Evolutionary conservation across 2,797 vertebrate genomes (phyloP).

Genomic region (Myripristis jacobus): DNA sequence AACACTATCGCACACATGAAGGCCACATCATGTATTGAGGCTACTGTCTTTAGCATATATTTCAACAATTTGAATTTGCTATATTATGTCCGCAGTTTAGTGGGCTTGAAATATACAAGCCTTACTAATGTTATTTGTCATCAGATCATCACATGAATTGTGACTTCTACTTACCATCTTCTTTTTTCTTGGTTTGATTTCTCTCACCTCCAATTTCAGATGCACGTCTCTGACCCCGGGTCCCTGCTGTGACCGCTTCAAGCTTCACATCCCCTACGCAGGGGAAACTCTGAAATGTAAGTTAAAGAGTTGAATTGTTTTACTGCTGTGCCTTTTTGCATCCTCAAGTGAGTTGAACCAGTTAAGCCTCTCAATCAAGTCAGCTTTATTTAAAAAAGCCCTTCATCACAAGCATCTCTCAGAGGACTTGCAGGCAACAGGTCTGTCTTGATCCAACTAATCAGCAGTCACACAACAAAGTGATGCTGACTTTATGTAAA

Average conservation of each 20-base stretch:
- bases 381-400: too few relatives aligned
- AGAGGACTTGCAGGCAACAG: too few relatives aligned
- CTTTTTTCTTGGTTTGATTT: background rate
- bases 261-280: slow-evolving; percentile 97
- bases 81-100: background rate
- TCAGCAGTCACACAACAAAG: too few relatives aligned
- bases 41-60: too few relatives aligned
- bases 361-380: background rate
- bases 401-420: too few relatives aligned
- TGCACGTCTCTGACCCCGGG: slow-evolving; percentile 94
- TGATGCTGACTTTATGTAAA: background rate
- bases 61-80: too few relatives aligned
- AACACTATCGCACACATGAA: background rate
- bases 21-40: background rate
- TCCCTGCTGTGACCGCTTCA: slow-evolving; percentile 98
- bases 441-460: too few relatives aligned
- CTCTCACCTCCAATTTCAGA: slow-evolving; percentile 71
- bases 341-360: background rate
- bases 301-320: slow-evolving; percentile 54
- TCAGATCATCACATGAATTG: background rate
- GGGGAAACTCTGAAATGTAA: slow-evolving; percentile 99
- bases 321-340: background rate
- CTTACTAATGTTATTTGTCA: too few relatives aligned
- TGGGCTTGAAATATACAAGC: too few relatives aligned
- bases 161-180: background rate